These are phyloP conservation scores for Rousettus leschenaultii DNA, from an alignment of 2,113 vertebrate species.

Conservation along the genomic window DNA sequence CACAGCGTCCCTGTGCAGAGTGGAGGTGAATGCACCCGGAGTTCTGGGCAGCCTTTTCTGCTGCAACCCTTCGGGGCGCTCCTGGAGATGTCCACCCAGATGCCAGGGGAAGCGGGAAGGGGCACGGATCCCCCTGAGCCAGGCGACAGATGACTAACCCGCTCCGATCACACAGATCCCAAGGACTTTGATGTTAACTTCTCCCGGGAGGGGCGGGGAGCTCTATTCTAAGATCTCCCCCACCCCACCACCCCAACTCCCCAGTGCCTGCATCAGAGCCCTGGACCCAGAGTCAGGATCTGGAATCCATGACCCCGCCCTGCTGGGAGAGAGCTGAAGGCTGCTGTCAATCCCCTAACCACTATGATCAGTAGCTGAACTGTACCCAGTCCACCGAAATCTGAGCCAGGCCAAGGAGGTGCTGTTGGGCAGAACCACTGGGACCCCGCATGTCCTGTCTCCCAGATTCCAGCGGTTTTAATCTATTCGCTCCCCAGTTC, in stretches of 20 bases:
- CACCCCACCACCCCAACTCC: accelerated
- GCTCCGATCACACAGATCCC: not conserved
- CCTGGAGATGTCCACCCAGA: not conserved
- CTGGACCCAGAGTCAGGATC: not conserved
- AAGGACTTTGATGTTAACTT: not conserved
- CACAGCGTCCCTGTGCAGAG: not conserved
- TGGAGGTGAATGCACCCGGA: not conserved
- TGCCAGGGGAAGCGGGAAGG: not conserved
- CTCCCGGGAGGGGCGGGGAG: not conserved
- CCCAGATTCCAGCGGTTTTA: not conserved
- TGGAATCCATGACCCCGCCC: not conserved
- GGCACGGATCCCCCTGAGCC: not conserved
- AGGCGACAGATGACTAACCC: not conserved
- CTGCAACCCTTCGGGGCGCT: not conserved
- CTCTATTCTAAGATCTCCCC: not conserved
- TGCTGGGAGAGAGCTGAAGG: not conserved
- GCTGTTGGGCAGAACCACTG: not conserved
- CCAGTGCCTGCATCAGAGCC: not conserved
- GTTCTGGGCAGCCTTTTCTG: not conserved
- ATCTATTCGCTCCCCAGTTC: not conserved
- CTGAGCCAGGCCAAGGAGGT: not conserved
- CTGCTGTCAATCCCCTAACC: not conserved
- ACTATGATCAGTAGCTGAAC: not conserved
- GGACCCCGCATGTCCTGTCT: not conserved
- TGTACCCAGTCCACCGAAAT: not conserved